phyloP scores from a whole-genome alignment of 2,888 invertebrate species.

The Lamellibrachia satsuma region DNA sequence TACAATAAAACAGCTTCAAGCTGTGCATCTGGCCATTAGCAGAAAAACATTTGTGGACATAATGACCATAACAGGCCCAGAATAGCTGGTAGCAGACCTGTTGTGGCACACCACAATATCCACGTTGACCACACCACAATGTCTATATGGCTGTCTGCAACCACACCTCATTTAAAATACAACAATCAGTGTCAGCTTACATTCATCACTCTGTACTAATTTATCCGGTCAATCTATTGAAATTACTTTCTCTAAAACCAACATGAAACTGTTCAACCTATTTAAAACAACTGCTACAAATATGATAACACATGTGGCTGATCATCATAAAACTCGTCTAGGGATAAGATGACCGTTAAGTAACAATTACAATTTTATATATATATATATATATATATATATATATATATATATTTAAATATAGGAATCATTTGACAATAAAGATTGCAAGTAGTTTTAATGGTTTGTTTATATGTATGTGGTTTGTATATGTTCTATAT shows the following conservation, averaged over 20 bases:
- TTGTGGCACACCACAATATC: background rate
- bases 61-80: background rate
- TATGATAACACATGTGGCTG: background rate
- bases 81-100: background rate
- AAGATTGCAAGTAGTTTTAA: background rate
- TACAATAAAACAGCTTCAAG: background rate
- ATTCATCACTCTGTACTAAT: background rate
- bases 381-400: no score
- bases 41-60: background rate
- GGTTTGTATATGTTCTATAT: background rate
- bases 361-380: no score
- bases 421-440: background rate
- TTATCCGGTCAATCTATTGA: background rate
- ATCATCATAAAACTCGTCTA: background rate
- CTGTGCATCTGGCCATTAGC: constrained; percentile 1
- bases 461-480: background rate
- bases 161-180: background rate
- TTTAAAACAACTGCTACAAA: background rate
- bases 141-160: background rate
- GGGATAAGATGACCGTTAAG: background rate
- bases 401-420: background rate
- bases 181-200: background rate
- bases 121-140: background rate
- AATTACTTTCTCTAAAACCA: background rate
- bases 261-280: background rate